Evolutionary conservation across 2,113 vertebrate genomes (phyloP).

Genomic region (Psilopogon haemacephalus): DNA sequence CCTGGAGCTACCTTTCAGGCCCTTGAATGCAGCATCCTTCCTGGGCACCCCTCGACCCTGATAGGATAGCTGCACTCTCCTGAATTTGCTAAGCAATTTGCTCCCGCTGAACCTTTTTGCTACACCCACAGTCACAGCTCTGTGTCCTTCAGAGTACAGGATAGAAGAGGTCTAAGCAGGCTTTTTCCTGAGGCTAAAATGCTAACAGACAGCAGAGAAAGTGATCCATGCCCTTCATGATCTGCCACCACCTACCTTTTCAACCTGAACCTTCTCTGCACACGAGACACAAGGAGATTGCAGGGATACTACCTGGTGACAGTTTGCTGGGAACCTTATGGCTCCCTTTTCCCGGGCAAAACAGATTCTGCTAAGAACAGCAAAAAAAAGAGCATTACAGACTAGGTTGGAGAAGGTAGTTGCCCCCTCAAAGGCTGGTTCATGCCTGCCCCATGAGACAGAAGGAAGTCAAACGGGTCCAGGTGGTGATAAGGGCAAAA

Average conservation of each 20-base stretch:
- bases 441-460: background rate
- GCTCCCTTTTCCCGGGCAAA: background rate
- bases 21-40: background rate
- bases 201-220: background rate
- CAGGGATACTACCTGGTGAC: too few relatives aligned
- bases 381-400: background rate
- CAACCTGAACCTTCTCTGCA: background rate
- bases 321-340: accelerated
- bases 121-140: background rate
- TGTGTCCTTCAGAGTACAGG: background rate
- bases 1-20: background rate
- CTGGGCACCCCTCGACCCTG: background rate
- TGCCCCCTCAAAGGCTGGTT: background rate
- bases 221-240: accelerated
- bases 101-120: background rate
- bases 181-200: background rate
- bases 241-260: background rate
- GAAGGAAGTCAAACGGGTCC: accelerated
- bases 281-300: background rate
- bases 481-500: background rate
- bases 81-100: background rate
- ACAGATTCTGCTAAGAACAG: background rate
- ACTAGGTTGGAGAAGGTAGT: background rate
- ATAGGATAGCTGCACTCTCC: background rate
- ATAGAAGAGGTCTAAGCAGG: background rate